Base-by-base conservation (phyloP, 2,113 vertebrate genomes). In the Fukomys damarensis region DNA sequence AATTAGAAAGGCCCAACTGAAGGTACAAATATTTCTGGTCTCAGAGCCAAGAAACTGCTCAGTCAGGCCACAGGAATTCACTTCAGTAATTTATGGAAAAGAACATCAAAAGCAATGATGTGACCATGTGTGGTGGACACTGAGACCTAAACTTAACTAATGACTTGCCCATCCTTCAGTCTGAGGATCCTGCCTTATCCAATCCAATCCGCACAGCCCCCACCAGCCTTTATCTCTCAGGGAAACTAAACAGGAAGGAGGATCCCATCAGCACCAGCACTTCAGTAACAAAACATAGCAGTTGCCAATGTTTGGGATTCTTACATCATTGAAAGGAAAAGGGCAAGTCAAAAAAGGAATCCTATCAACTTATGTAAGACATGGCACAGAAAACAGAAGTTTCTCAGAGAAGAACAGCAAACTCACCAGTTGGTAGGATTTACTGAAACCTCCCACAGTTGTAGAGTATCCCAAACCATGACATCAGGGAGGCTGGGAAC, bases 281-380 rank as follows among this genome's bases (percentile, higher is more conserved):
- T 97, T 91, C 66, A 92, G 79, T 91, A 97, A 97, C 89, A 96
- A 96, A 98, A 96, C 91, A 93, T 1, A 89, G 92, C 9, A 56
- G 38, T 68, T 97, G 96, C 96, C 97, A 97, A 94, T 43, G 76
- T 92, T 80, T 94, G 84, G 79, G 46, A 30, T 89, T 93, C 96
- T 97, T 95, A 93, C 96, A 92, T 97, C 97, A 97, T 59, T 93
- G 87, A 96, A 98, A 96, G 95, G 87, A 96, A 98, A 98, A 97
- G 93, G 93, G 84, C 95, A 96, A 96, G 96, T 96, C 97, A 95
- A 90, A 89, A 96, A 97, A 94, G 68, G 95, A 96, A 74, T 83
- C 74, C 26, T 93, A 89, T 84, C 70, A 77, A 96, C 93, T 97
- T 97, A 97, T 81, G 92, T 96, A 98, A 98, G 96, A 94, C 95